Base-by-base conservation (phyloP, 2,797 vertebrate species). In the Sebastes hubbsi region DNA sequence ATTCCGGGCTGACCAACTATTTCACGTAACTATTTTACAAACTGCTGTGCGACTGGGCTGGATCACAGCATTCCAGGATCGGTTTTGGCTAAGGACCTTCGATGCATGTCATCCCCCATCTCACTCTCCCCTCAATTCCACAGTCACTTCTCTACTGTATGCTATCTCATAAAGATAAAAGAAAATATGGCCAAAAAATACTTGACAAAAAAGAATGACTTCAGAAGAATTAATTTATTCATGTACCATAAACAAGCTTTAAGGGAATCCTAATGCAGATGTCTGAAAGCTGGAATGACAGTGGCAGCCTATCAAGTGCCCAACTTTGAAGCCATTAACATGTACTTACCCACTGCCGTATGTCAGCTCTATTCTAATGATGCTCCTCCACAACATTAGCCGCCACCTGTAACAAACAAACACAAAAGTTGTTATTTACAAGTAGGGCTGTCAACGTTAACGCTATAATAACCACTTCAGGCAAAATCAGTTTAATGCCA, bases 391-490 rank as follows among this genome's bases (percentile, higher is more conserved):
- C 32, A 1, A 58, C 14, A 34, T 75, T 16, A 67, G 36, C 62
- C 13, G 1, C 63, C 36, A 67, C 63, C 87, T 89, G 81, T 24
- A 72, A 72, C 36, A 81, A 74, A 72, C 29, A 81, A 73, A 62
- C 5, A 55, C 14, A 75, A 34, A 63, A 56, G 2, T 14, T 13
- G 27, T 72, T 30, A 74, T 76, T 78, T 38, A 8, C 12, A 63
- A 14, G 29, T 24, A 22, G 38, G 38, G 14, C 38, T 42, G 38
- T 42, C 38, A 42, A 42, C 38, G 14, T 42, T 42, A 42, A 42
- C 14, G 38, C 38, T 3, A 42, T 42, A 16, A 42, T 42, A 42
- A 42, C 38, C 2, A 16, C 6, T 42, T 42, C 14, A 42, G 13
- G 38, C 14, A 42, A 42, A 42, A 42, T 42, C 14, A 6, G 13